These are phyloP conservation scores for Cladorhizidae sp. DNA, from an alignment of 37 sponge, comb jelly and placozoan species.

Conservation along the genomic window DNA sequence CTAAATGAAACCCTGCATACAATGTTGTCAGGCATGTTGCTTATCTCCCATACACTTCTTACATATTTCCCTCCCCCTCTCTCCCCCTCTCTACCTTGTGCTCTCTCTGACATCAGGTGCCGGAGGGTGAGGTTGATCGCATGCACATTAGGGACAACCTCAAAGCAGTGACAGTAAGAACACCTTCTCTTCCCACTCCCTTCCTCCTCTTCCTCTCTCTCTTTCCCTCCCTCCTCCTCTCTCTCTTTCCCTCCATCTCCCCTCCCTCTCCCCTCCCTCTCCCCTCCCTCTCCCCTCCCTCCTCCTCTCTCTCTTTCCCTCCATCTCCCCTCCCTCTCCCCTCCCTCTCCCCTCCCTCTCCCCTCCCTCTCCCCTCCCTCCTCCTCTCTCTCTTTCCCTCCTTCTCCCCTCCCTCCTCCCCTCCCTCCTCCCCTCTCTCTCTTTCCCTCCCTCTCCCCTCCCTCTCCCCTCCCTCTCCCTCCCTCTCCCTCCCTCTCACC, in stretches of 20 bases:
- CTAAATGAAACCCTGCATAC: too few species aligned
- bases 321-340: constrained; percentile 13
- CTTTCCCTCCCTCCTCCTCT: background rate
- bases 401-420: background rate
- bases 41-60: too few species aligned
- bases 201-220: background rate
- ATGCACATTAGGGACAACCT: constrained; percentile 95
- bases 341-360: constrained; percentile 13
- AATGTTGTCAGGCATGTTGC: too few species aligned
- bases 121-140: constrained; percentile 79
- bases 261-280: constrained; percentile 4
- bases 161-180: constrained; percentile 67
- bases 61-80: background rate
- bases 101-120: constrained; percentile 26
- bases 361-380: too few species aligned
- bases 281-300: constrained; percentile 27
- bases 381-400: background rate
- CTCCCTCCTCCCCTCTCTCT: background rate
- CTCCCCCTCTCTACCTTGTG: background rate
- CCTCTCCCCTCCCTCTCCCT: background rate
- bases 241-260: constrained; percentile 1
- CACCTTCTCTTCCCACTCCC: background rate
- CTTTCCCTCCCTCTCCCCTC: background rate
- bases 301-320: constrained; percentile 21
- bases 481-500: background rate